phyloP scores from a whole-genome alignment of 2,888 invertebrate genomes.

The Mylabris sibirica region DNA sequence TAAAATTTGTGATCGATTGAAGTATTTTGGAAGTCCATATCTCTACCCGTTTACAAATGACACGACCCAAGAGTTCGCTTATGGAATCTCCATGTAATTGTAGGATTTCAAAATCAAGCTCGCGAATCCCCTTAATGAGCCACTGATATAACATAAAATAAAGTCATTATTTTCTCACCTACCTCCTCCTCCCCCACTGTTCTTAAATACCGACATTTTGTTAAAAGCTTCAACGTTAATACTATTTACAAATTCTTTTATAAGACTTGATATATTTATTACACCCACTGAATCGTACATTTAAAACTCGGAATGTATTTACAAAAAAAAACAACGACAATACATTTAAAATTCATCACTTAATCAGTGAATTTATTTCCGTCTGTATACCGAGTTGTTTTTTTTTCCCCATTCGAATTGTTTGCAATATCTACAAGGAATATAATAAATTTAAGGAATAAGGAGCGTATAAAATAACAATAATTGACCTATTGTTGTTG shows the following conservation, averaged over 20 bases:
- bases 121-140: no score
- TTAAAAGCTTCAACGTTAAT: neutral
- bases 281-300: neutral
- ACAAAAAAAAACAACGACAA: neutral
- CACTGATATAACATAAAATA: neutral
- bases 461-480: neutral
- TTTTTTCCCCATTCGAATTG: neutral
- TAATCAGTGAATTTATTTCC: constrained; percentile 3
- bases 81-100: no score
- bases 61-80: no score
- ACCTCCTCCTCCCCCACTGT: no score
- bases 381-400: neutral
- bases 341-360: neutral
- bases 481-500: neutral
- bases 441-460: neutral
- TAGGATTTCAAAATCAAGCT: no score
- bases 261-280: neutral
- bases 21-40: no score
- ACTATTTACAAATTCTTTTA: neutral
- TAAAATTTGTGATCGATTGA: no score
- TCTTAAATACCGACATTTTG: neutral
- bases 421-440: neutral
- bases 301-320: neutral
- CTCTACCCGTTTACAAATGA: no score
- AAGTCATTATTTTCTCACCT: neutral